Evolutionary conservation across 1,140 invertebrate genomes (phyloP).

Genomic region (Philopotamus ludificatus): DNA sequence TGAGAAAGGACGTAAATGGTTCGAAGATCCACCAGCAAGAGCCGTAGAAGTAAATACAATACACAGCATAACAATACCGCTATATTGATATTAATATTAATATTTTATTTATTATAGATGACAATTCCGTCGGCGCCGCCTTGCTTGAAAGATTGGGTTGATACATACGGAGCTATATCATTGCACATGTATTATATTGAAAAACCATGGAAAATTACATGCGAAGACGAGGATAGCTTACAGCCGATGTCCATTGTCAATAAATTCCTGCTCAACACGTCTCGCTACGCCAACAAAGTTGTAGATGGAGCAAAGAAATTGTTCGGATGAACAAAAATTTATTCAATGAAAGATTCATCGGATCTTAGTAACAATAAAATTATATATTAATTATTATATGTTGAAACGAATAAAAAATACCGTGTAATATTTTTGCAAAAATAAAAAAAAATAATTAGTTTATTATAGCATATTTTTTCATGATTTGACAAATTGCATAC

Average conservation of each 20-base stretch:
- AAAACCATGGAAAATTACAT: slow-evolving; percentile 50
- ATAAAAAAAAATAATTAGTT: no score
- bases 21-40: slow-evolving; percentile 44
- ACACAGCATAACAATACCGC: not conserved
- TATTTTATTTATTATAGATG: slow-evolving; percentile 42
- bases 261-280: slow-evolving; percentile 48
- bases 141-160: slow-evolving; percentile 47
- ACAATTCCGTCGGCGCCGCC: slow-evolving; percentile 48
- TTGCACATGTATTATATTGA: slow-evolving; percentile 54
- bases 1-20: slow-evolving; percentile 45
- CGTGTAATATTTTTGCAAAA: no score
- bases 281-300: slow-evolving; percentile 48
- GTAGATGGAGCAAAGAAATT: slow-evolving; percentile 48
- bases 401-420: no score
- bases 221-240: slow-evolving; percentile 49
- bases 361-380: no score
- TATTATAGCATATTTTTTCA: no score
- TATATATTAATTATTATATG: no score
- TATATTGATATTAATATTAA: not conserved
- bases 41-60: slow-evolving; percentile 31
- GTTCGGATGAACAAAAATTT: slow-evolving; percentile 33
- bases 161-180: slow-evolving; percentile 46
- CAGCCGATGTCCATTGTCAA: slow-evolving; percentile 47
- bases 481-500: no score
- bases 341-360: no score